These are phyloP conservation scores for Corythaixoides concolor DNA, from an alignment of 2,113 vertebrate species.

Conservation along the genomic window DNA sequence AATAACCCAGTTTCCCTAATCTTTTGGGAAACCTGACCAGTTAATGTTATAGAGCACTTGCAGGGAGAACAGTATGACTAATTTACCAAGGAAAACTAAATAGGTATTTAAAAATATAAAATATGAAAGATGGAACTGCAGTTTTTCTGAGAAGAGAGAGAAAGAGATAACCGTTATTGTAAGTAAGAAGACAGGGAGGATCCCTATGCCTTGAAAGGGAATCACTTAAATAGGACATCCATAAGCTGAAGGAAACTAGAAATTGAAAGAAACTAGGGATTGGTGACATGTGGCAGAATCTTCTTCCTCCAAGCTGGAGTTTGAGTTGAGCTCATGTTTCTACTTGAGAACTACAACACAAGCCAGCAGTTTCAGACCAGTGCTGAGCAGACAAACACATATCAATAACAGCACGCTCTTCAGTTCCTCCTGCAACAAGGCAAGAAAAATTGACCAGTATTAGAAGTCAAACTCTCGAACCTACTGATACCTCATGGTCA, in stretches of 20 bases:
- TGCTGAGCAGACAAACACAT: neutral
- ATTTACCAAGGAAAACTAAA: neutral
- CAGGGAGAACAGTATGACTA: neutral
- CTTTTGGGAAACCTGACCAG: neutral
- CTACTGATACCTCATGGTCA: neutral
- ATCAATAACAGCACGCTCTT: neutral
- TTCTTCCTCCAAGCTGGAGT: neutral
- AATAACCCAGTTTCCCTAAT: neutral
- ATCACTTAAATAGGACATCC: neutral
- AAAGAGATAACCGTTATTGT: neutral
- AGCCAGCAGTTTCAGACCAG: neutral
- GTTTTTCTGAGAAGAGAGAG: neutral
- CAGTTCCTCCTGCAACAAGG: neutral
- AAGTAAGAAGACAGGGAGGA: neutral
- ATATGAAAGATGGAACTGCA: neutral
- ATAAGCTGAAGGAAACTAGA: neutral
- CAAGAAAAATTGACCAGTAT: neutral
- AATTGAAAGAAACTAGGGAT: neutral
- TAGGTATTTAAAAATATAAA: neutral
- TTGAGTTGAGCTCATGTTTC: neutral
- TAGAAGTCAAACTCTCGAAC: neutral
- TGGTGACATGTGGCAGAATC: neutral
- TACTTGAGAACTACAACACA: neutral
- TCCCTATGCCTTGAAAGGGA: neutral
- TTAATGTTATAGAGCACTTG: neutral